Evolutionary conservation across 2,888 invertebrate genomes (phyloP).

Genomic region (Rhopalosiphum nymphaeae): DNA sequence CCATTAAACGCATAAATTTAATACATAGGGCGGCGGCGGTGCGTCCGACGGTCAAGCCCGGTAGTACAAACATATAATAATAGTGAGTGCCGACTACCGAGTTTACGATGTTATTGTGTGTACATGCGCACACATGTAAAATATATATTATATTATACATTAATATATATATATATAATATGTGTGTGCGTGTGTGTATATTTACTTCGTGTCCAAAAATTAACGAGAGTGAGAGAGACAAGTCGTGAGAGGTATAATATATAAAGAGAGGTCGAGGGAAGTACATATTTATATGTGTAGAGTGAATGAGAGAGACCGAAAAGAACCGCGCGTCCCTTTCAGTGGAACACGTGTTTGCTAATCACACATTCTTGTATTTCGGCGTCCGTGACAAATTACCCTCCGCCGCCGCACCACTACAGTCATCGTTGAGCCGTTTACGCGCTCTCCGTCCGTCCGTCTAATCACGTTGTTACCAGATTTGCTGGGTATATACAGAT

Average conservation of each 20-base stretch:
- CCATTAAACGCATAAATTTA: constrained; percentile 44
- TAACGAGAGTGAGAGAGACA: constrained; percentile 8
- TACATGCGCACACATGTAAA: neutral
- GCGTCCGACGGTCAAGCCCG: constrained; percentile 34
- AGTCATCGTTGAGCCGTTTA: constrained; percentile 11
- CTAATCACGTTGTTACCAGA: constrained; percentile 47
- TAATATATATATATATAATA: neutral
- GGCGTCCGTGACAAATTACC: constrained; percentile 65
- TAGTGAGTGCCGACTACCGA: neutral
- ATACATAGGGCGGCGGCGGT: neutral
- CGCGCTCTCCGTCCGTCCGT: neutral
- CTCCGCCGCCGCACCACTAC: constrained; percentile 10
- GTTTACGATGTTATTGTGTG: constrained; percentile 43
- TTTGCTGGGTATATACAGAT: neutral
- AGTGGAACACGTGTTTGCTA: constrained; percentile 62
- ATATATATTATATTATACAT: neutral
- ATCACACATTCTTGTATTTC: constrained; percentile 65
- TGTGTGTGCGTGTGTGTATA: neutral
- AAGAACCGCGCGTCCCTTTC: constrained; percentile 47
- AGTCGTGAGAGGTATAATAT: neutral
- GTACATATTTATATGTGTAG: neutral
- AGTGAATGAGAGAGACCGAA: constrained; percentile 9
- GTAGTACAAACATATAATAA: constrained; percentile 24
- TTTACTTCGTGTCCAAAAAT: constrained; percentile 10
- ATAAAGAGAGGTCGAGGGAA: neutral